Evolutionary conservation across 2,888 invertebrate species (phyloP).

Genomic region (Laothoe populi): DNA sequence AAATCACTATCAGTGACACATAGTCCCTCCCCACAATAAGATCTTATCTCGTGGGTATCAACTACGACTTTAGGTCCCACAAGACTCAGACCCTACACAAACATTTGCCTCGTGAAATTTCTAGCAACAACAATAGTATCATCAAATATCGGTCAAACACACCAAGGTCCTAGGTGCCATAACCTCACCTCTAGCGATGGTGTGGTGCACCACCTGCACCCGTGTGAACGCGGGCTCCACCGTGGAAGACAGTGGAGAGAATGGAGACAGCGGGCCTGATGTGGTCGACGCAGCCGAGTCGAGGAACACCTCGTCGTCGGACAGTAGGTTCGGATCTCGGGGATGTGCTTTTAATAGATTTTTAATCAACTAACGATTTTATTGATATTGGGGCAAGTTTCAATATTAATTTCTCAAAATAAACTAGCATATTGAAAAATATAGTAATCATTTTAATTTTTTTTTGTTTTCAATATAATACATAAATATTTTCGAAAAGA

Average conservation of each 20-base stretch:
- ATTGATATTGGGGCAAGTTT: not conserved
- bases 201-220: conserved; percentile 49
- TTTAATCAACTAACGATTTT: not conserved
- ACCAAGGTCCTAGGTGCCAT: not conserved
- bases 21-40: too few relatives aligned
- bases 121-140: too few relatives aligned
- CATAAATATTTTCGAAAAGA: not conserved
- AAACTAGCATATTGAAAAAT: not conserved
- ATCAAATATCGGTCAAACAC: not conserved
- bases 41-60: too few relatives aligned
- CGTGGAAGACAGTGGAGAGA: conserved; percentile 43
- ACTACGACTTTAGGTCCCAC: too few relatives aligned
- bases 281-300: conserved; percentile 61
- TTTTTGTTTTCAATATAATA: not conserved
- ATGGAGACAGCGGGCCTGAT: conserved; percentile 55
- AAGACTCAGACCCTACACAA: too few relatives aligned
- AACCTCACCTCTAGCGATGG: conserved; percentile 54
- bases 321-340: conserved; percentile 61
- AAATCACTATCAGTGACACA: too few relatives aligned
- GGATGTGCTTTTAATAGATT: conserved; percentile 32
- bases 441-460: too few relatives aligned
- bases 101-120: too few relatives aligned
- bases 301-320: conserved; percentile 76
- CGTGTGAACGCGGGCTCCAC: conserved; percentile 34
- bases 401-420: not conserved